phyloP scores from a whole-genome alignment of 2,113 vertebrate genomes.

The Hiodon tergisus region DNA sequence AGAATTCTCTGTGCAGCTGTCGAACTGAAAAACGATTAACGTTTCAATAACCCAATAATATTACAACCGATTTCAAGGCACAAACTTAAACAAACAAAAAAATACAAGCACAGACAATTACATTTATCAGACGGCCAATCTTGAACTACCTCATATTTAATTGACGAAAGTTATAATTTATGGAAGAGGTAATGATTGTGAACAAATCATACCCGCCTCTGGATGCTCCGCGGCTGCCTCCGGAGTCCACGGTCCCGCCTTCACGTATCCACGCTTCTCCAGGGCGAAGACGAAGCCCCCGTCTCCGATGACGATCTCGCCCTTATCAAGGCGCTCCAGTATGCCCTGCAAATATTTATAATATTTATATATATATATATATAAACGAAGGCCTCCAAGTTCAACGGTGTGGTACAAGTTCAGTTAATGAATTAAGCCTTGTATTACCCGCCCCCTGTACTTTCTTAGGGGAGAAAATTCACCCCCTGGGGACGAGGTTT shows the following conservation, averaged over 20 bases:
- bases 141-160: too few relatives aligned
- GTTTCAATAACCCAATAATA: not conserved
- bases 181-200: too few relatives aligned
- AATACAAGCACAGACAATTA: not conserved
- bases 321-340: slow-evolving; percentile 81
- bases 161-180: too few relatives aligned
- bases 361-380: too few relatives aligned
- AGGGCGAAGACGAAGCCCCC: slow-evolving; percentile 94
- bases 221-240: slow-evolving; percentile 87
- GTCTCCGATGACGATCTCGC: slow-evolving; percentile 89
- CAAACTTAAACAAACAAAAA: not conserved
- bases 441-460: too few relatives aligned
- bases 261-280: slow-evolving; percentile 93
- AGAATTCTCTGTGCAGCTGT: slow-evolving; percentile 93
- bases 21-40: slow-evolving; percentile 64
- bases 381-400: too few relatives aligned
- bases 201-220: slow-evolving; percentile 75
- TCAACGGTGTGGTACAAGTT: not conserved
- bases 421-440: too few relatives aligned
- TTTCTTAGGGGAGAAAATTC: too few relatives aligned
- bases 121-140: too few relatives aligned
- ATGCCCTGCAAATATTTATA: slow-evolving; percentile 64
- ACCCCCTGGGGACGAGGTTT: too few relatives aligned
- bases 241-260: slow-evolving; percentile 96
- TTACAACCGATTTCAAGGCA: too few relatives aligned